Evolutionary conservation across 2,797 vertebrate species (phyloP).

Genomic region (Coendou prehensilis): DNA sequence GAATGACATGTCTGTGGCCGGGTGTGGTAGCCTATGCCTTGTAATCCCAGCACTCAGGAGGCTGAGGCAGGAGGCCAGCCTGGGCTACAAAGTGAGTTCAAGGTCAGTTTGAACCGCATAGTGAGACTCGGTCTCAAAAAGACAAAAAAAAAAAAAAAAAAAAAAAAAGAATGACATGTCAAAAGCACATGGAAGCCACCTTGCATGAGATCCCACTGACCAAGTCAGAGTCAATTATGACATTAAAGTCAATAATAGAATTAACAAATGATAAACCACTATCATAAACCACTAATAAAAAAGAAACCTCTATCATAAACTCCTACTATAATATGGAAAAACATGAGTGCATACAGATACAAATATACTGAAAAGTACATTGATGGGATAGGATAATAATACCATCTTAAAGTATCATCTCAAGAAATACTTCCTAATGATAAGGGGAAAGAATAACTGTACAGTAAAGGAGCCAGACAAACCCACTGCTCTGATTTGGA

Average conservation of each 20-base stretch:
- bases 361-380: neutral
- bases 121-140: neutral
- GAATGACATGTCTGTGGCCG: neutral
- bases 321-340: neutral
- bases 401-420: neutral
- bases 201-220: neutral
- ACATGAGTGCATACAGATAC: neutral
- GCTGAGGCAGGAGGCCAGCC: neutral
- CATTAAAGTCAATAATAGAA: neutral
- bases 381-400: neutral
- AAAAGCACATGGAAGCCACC: neutral
- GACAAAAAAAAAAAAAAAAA: neutral
- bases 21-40: neutral
- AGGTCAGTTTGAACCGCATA: neutral
- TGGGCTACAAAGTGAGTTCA: neutral
- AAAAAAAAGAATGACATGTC: neutral
- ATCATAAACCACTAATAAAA: neutral
- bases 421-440: neutral
- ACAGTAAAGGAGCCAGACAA: neutral
- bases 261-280: neutral
- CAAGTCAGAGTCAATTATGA: fast-evolving
- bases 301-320: neutral
- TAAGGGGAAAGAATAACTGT: neutral
- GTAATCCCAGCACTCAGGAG: neutral
- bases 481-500: neutral